phyloP scores from a whole-genome alignment of 2,797 vertebrate genomes.

The Aldrovandia affinis region DNA sequence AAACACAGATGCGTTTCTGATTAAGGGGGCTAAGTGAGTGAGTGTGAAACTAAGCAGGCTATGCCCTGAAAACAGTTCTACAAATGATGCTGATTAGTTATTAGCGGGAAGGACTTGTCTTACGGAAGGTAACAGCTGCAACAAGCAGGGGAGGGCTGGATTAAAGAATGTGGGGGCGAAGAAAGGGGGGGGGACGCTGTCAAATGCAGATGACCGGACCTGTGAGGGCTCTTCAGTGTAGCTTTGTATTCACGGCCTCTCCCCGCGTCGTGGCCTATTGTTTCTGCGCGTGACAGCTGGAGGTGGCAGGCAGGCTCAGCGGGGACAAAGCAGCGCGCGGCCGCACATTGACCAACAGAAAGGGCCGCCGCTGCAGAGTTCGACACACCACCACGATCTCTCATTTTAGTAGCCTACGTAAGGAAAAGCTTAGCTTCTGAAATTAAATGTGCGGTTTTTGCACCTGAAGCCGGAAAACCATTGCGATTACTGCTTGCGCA shows the following conservation, averaged over 20 bases:
- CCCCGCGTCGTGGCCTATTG: conserved; percentile 54
- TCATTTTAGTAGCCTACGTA: no score
- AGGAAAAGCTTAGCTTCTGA: no score
- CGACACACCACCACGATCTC: background rate
- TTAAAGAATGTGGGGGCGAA: background rate
- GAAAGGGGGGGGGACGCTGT: conserved; percentile 32
- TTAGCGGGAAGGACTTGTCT: conserved; percentile 57
- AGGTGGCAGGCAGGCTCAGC: conserved; percentile 40
- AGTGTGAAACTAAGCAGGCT: background rate
- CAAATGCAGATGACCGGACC: conserved; percentile 56
- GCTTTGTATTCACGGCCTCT: conserved; percentile 44
- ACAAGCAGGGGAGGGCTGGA: conserved; percentile 55
- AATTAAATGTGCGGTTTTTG: no score
- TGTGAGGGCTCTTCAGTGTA: conserved; percentile 46
- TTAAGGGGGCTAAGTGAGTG: background rate
- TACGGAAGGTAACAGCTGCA: conserved; percentile 73
- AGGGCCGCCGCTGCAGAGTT: conserved; percentile 13
- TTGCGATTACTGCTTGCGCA: no score
- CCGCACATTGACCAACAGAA: conserved; percentile 28
- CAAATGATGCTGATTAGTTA: conserved; percentile 70
- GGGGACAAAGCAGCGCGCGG: conserved; percentile 23
- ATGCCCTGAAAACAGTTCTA: conserved; percentile 33
- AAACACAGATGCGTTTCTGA: background rate
- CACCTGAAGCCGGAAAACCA: no score
- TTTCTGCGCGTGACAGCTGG: conserved; percentile 62